These are phyloP conservation scores for Echeneis naucrates DNA, from an alignment of 2,797 vertebrate species.

Conservation along the genomic window DNA sequence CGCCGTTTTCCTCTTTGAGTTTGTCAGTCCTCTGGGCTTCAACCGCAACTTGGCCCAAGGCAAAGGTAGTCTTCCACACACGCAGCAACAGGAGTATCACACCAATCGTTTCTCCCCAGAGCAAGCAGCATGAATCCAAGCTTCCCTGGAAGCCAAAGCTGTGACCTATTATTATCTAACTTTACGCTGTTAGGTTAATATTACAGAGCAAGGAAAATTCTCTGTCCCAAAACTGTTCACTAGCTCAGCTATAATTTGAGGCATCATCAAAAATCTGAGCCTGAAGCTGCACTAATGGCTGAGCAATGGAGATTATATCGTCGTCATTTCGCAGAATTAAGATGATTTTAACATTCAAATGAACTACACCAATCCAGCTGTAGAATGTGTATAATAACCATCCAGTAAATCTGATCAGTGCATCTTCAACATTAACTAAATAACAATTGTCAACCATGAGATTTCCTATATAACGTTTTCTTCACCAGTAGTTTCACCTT, in stretches of 20 bases:
- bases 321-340: slow-evolving; percentile 12
- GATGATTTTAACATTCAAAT: slow-evolving; percentile 31
- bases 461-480: neutral
- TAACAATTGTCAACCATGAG: neutral
- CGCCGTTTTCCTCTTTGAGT: slow-evolving; percentile 98
- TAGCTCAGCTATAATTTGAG: slow-evolving; percentile 10
- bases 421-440: neutral
- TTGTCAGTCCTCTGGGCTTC: slow-evolving; percentile 97
- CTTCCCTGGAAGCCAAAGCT: slow-evolving; percentile 51
- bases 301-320: slow-evolving; percentile 17
- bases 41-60: slow-evolving; percentile 97
- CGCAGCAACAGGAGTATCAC: slow-evolving; percentile 42
- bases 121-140: slow-evolving; percentile 36
- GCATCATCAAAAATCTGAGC: slow-evolving; percentile 25
- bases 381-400: neutral
- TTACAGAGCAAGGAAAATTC: slow-evolving; percentile 25
- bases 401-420: neutral
- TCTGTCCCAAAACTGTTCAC: slow-evolving; percentile 18
- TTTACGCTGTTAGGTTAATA: slow-evolving; percentile 39
- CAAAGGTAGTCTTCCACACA: slow-evolving; percentile 88
- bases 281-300: slow-evolving; percentile 28
- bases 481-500: neutral
- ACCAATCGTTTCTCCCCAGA: slow-evolving; percentile 36
- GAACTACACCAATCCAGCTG: neutral
- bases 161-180: slow-evolving; percentile 52